Evolutionary conservation across 2,113 vertebrate species (phyloP).

Genomic region (Heterotis niloticus): DNA sequence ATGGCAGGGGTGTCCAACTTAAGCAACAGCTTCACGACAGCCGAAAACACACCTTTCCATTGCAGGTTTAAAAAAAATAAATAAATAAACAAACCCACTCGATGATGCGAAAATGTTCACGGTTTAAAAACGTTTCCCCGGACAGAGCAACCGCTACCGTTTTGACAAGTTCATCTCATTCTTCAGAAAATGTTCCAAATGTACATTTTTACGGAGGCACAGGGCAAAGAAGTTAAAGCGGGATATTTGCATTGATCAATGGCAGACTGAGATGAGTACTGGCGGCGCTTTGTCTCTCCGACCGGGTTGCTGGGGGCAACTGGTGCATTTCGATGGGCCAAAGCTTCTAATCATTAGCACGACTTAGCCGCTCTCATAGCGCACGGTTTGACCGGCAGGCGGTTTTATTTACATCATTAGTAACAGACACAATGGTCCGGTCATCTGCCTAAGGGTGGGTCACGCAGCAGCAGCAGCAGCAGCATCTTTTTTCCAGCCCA

Average conservation of each 20-base stretch:
- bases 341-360: neutral
- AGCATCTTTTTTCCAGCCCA: neutral
- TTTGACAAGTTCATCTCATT: neutral
- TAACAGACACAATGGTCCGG: constrained; percentile 2
- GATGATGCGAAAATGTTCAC: neutral
- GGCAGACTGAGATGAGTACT: neutral
- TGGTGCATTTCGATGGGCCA: neutral
- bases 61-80: neutral
- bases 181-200: neutral
- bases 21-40: neutral
- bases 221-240: neutral
- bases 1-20: constrained; percentile 1
- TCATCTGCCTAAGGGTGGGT: constrained; percentile 1
- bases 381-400: neutral
- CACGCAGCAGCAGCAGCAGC: neutral
- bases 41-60: neutral
- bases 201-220: neutral
- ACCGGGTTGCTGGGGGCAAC: constrained; percentile 5
- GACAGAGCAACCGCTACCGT: neutral
- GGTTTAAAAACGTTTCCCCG: neutral
- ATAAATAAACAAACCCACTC: neutral
- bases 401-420: constrained; percentile 17
- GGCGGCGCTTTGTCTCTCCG: neutral
- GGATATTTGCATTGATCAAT: constrained; percentile 14
- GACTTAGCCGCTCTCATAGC: neutral